phyloP scores from a whole-genome alignment of 2,113 vertebrate genomes.

The Bathybates hornii region DNA sequence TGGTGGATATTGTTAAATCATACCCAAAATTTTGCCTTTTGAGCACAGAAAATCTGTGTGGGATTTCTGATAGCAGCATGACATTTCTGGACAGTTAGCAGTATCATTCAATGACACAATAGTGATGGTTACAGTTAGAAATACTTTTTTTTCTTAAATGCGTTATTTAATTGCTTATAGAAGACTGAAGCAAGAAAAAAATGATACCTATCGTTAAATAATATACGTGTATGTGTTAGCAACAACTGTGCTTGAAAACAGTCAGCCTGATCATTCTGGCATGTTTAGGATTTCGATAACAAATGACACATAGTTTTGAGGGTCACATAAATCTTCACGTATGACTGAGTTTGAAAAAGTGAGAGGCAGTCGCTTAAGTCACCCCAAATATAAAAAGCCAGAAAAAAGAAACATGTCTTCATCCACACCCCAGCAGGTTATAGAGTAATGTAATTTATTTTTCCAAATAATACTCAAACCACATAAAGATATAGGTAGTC shows the following conservation, averaged over 20 bases:
- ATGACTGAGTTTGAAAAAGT: conserved; percentile 3
- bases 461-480: conserved; percentile 61
- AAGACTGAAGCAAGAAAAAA: background rate
- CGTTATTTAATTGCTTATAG: background rate
- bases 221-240: background rate
- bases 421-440: conserved; percentile 18
- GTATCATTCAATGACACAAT: background rate
- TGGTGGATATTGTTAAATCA: conserved; percentile 38
- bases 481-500: conserved; percentile 40
- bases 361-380: conserved; percentile 13
- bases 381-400: conserved; percentile 25
- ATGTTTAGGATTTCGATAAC: background rate
- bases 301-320: conserved; percentile 16
- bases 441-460: conserved; percentile 42
- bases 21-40: conserved; percentile 11
- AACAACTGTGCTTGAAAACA: background rate
- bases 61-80: conserved; percentile 4
- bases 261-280: background rate
- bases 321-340: conserved; percentile 10
- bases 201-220: background rate
- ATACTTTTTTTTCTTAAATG: background rate
- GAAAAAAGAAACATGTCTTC: conserved; percentile 43
- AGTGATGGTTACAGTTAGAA: background rate
- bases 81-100: background rate
- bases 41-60: conserved; percentile 4